These are phyloP conservation scores for Crocallis elinguaria DNA, from an alignment of 2,888 invertebrate genomes.

Conservation along the genomic window DNA sequence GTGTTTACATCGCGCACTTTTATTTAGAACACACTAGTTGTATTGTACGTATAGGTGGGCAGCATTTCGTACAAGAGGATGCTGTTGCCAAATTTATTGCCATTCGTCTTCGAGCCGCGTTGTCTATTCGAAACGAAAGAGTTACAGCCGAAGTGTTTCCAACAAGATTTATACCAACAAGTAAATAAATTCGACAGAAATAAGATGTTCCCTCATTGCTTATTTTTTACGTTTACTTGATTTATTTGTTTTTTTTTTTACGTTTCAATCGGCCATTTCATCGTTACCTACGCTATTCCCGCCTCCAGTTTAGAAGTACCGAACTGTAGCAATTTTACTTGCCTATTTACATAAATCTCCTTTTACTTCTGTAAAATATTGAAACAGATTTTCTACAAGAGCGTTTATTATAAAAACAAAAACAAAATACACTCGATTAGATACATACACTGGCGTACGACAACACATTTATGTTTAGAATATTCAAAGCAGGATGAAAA, in stretches of 20 bases:
- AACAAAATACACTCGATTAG: background rate
- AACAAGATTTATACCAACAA: conserved; percentile 49
- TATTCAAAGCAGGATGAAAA: background rate
- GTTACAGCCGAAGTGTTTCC: conserved; percentile 43
- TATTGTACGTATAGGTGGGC: conserved; percentile 25
- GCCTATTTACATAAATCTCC: conserved; percentile 36
- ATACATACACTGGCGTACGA: background rate
- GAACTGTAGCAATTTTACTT: conserved; percentile 26
- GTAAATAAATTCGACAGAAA: conserved; percentile 49
- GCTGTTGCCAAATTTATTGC: conserved; percentile 51
- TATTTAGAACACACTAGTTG: conserved; percentile 42
- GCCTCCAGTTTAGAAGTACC: conserved; percentile 18
- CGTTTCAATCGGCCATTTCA: conserved; percentile 33
- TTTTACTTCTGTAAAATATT: conserved; percentile 27
- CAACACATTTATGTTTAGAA: background rate
- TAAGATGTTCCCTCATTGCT: conserved; percentile 42
- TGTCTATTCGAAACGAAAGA: conserved; percentile 44
- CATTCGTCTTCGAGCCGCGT: conserved; percentile 46
- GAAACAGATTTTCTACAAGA: conserved; percentile 15
- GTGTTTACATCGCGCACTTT: conserved; percentile 49
- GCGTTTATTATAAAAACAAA: background rate
- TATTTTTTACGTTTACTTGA: conserved; percentile 40
- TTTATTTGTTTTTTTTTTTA: conserved; percentile 39
- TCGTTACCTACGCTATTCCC: conserved; percentile 25
- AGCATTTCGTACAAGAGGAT: conserved; percentile 37